These are phyloP conservation scores for Musca vetustissima DNA, from an alignment of 1,140 invertebrate species.

Conservation along the genomic window DNA sequence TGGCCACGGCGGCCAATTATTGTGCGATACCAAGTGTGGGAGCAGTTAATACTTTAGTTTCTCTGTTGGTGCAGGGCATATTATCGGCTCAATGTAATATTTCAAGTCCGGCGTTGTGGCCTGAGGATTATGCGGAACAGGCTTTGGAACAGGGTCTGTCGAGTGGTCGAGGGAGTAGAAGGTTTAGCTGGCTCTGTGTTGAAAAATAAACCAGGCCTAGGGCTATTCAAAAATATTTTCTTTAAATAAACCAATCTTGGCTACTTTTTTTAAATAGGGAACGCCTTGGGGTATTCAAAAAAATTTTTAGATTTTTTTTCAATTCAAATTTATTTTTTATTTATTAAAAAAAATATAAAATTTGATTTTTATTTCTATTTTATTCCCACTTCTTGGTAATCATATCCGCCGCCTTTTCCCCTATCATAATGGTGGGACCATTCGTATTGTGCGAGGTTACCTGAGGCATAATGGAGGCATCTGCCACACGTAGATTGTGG, in stretches of 20 bases:
- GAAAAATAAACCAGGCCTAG: no score
- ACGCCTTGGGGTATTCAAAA: no score
- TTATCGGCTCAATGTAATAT: conserved; percentile 61
- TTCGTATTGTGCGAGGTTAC: conserved; percentile 67
- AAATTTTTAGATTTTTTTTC: no score
- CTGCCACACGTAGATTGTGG: conserved; percentile 69
- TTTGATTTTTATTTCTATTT: no score
- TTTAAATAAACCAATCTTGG: no score
- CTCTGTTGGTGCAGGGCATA: conserved; percentile 59
- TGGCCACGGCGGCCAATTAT: neutral
- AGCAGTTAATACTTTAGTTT: conserved; percentile 53
- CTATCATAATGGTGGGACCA: conserved; percentile 68
- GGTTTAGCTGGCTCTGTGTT: conserved; percentile 68
- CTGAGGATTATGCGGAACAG: conserved; percentile 57
- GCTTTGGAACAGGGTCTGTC: conserved; percentile 22
- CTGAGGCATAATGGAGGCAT: conserved; percentile 71
- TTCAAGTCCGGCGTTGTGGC: conserved; percentile 58
- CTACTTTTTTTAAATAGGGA: no score
- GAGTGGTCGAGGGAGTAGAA: conserved; percentile 61
- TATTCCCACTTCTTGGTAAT: conserved; percentile 64
- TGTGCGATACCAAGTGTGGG: conserved; percentile 31
- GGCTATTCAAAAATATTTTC: no score
- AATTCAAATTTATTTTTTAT: no score
- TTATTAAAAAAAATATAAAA: no score
- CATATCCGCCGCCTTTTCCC: conserved; percentile 69